Evolutionary conservation across 1,140 invertebrate species (phyloP).

Genomic region (Drosophila azteca): DNA sequence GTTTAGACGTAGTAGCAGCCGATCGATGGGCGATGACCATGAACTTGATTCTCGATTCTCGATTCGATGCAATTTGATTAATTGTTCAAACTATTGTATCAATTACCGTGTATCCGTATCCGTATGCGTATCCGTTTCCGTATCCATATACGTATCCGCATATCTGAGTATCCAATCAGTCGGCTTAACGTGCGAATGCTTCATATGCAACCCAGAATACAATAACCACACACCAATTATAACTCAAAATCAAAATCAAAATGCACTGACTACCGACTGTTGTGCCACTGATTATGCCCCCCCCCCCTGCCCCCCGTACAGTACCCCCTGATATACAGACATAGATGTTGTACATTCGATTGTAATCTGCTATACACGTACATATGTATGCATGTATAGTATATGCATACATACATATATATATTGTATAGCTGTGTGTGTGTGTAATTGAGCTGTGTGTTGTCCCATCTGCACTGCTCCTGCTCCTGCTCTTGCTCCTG

Average conservation of each 20-base stretch:
- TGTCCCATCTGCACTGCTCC: slow-evolving; percentile 1
- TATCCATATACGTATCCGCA: too few relatives aligned
- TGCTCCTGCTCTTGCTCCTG: neutral
- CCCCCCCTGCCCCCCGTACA: too few relatives aligned
- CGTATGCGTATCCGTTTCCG: too few relatives aligned
- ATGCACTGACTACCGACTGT: slow-evolving; percentile 36
- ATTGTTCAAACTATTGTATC: neutral
- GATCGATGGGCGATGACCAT: slow-evolving; percentile 3
- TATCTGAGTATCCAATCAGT: slow-evolving; percentile 39
- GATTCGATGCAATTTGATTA: neutral
- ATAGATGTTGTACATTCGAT: slow-evolving; percentile 4
- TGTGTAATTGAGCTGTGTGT: neutral
- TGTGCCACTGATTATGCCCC: neutral
- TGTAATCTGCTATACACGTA: neutral
- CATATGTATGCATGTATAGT: neutral
- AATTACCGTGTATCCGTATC: neutral
- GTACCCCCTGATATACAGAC: neutral
- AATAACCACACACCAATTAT: slow-evolving; percentile 34
- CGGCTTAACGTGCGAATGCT: slow-evolving; percentile 78
- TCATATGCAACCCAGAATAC: slow-evolving; percentile 57
- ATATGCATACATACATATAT: slow-evolving; percentile 1
- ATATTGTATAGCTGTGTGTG: neutral
- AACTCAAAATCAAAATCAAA: slow-evolving; percentile 25
- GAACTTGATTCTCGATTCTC: slow-evolving; percentile 12
- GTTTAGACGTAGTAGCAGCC: neutral